Conservation (phyloP, 2,888 invertebrate species). For the Ectropis crepuscularia region DNA sequence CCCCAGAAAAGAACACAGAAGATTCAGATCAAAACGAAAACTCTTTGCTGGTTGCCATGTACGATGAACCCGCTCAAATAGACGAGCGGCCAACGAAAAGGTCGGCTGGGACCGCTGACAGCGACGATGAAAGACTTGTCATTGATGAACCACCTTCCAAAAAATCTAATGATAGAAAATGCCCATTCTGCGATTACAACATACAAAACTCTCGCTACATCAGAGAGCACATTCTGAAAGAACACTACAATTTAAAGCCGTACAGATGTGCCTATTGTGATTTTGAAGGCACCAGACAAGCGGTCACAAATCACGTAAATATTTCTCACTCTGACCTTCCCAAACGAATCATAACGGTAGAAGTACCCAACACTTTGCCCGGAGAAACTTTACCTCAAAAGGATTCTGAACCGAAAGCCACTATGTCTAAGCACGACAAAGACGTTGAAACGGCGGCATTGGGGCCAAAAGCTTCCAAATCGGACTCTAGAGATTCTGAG, state of each 20-base stretch:
- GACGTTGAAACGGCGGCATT: neutral
- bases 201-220: slow-evolving; percentile 45
- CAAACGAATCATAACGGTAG: slow-evolving; percentile 45
- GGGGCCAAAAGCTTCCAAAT: slow-evolving; percentile 1
- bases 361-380: slow-evolving; percentile 35
- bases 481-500: slow-evolving; percentile 21
- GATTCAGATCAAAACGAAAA: slow-evolving; percentile 52
- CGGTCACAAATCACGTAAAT: slow-evolving; percentile 60
- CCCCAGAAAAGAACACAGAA: slow-evolving; percentile 17
- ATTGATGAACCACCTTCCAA: slow-evolving; percentile 56
- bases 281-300: slow-evolving; percentile 52
- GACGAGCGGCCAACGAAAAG: slow-evolving; percentile 53
- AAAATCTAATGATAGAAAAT: slow-evolving; percentile 41
- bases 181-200: slow-evolving; percentile 59
- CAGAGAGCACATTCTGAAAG: slow-evolving; percentile 69
- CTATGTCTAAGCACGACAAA: neutral
- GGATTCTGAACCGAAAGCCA: too few relatives aligned
- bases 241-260: slow-evolving; percentile 76
- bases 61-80: slow-evolving; percentile 61
- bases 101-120: slow-evolving; percentile 44
- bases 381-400: slow-evolving; percentile 7
- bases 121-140: slow-evolving; percentile 61
- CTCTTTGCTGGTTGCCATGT: slow-evolving; percentile 68
- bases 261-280: slow-evolving; percentile 73
- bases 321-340: slow-evolving; percentile 54